phyloP scores from a whole-genome alignment of 2,113 vertebrate genomes.

The Rhinolophus sinicus region DNA sequence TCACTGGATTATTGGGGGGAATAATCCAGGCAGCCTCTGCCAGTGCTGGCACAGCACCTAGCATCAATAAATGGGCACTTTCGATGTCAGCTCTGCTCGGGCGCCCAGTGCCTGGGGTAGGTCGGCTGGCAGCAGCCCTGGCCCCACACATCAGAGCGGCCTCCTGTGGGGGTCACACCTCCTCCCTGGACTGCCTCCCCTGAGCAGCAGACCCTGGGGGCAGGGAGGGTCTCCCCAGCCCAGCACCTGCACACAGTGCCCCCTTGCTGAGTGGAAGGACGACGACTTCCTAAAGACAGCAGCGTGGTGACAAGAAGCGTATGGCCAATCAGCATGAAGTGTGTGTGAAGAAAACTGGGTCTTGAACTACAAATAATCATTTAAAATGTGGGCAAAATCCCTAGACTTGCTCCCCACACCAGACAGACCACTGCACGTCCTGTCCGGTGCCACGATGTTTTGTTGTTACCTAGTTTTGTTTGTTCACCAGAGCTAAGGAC shows the following conservation, averaged over 20 bases:
- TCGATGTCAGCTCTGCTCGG: background rate
- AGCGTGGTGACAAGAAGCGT: rapidly evolving
- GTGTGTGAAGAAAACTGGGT: background rate
- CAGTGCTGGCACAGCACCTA: rapidly evolving
- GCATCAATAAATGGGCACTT: rapidly evolving
- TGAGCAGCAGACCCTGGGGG: background rate
- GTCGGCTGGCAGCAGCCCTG: background rate
- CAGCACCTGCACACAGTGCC: background rate
- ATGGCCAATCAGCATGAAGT: rapidly evolving
- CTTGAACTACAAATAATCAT: background rate
- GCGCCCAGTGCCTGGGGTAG: rapidly evolving
- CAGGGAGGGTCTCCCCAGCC: rapidly evolving
- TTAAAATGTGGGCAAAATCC: background rate
- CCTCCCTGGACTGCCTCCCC: no score
- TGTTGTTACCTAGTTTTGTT: background rate
- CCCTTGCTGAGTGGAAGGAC: background rate
- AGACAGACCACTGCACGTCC: background rate
- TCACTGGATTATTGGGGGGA: rapidly evolving
- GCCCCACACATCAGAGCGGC: background rate
- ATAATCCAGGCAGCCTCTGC: rapidly evolving
- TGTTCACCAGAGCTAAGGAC: background rate
- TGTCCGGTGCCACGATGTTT: no score
- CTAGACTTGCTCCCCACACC: background rate
- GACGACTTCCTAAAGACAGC: background rate
- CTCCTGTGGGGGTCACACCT: background rate